Base-by-base conservation (phyloP, 2,888 invertebrate genomes). In the Quadroppia sp. region DNA sequence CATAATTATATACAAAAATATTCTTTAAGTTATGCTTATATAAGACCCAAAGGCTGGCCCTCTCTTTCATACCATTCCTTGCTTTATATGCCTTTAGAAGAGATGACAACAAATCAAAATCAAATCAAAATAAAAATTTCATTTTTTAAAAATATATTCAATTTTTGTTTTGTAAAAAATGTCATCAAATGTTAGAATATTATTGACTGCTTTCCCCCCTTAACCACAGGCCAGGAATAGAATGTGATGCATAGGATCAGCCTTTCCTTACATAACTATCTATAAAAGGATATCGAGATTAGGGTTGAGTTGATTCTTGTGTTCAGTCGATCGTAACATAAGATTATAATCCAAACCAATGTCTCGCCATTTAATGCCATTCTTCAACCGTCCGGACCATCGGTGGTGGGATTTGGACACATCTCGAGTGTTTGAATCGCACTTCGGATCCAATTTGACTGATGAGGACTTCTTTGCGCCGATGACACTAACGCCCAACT, bases 391-490 rank as follows among this genome's bases (percentile, higher is more conserved):
- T 30, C 40, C 64, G n/a, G 73, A 73, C 42, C n/a, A n/a, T n/a
- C 73, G 36, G 36, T 73, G 48, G 20, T 71, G 30, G 53, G 74
- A 74, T 61, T 74, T 28, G 50, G 45, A 70, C 20, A 61, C 74
- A 9, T 70, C 70, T 13, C 71, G 74, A 20, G 15, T 71, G 7
- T 74, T 74, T 17, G 74, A 74, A 4, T 32, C 74, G 7, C 74
- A 74, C 20, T 74, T 74, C 53, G 74, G 74, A 23, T 40, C 70
- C 1, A 71, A 20, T 30, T 25, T 74, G 13, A 74, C 71, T 7
- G 74, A 74, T 15, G 74, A 74, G 48, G 74, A 74, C 40, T 74
- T 74, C 36, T 74, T 74, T 25, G 42, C 69, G 17, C 56, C 74
- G 23, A 30, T 53, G 50, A 20, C 72, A 30, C n/a, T 72, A 1